Evolutionary conservation across 1,140 invertebrate species (phyloP).

Genomic region (Hesperophylax magnus): DNA sequence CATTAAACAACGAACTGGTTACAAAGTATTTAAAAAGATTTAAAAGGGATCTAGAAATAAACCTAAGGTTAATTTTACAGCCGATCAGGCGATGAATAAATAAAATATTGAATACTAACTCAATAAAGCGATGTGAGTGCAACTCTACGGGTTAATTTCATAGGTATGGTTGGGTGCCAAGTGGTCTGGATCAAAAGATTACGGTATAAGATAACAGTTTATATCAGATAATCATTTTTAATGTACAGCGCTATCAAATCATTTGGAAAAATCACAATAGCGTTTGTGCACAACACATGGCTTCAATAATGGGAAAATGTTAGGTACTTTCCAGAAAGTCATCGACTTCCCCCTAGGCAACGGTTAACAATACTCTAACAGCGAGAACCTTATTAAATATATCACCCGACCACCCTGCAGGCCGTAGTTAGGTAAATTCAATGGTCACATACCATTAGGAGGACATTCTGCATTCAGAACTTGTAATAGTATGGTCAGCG

Average conservation of each 20-base stretch:
- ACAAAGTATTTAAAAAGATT: too few species aligned
- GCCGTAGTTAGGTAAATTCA: conserved; percentile 11
- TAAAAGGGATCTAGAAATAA: too few species aligned
- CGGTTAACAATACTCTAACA: conserved; percentile 17
- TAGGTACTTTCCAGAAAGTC: conserved; percentile 4
- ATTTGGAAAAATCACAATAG: conserved; percentile 25
- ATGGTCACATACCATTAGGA: conserved; percentile 35
- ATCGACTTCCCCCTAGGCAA: background rate
- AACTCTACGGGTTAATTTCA: too few species aligned
- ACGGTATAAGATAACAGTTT: conserved; percentile 20
- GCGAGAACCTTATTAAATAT: conserved; percentile 18
- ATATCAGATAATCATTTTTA: conserved; percentile 7
- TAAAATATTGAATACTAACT: too few species aligned
- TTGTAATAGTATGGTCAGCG: conserved; percentile 1
- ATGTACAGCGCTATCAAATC: background rate
- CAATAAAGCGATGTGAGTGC: too few species aligned
- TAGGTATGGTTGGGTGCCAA: too few species aligned
- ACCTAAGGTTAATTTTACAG: too few species aligned
- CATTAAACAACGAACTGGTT: too few species aligned
- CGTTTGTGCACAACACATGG: conserved; percentile 2
- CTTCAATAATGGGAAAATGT: conserved; percentile 24
- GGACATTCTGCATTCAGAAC: conserved; percentile 19
- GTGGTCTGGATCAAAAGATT: background rate
- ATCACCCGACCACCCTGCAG: conserved; percentile 1
- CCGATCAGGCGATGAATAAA: too few species aligned